Percentiles rank a stretch among this genome's conserved stretches.
Conservation (phyloP, 1,140 invertebrate species). For the Heliconius melpomene region DNA sequence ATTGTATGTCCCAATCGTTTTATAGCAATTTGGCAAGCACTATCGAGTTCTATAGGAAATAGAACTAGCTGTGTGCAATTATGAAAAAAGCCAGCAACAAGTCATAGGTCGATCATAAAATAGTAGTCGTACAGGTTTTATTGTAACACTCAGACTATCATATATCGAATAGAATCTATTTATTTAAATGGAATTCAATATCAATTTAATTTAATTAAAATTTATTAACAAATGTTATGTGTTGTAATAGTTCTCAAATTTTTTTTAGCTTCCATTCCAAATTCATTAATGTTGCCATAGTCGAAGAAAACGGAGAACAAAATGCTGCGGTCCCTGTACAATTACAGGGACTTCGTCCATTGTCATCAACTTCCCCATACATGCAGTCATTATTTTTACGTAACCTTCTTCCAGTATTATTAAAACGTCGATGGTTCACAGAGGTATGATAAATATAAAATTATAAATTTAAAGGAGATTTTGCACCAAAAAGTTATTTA, state of each 20-base stretch:
- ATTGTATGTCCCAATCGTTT: constrained; percentile 5
- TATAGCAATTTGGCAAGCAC: constrained; percentile 16
- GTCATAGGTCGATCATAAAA: constrained; percentile 22
- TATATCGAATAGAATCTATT: background rate
- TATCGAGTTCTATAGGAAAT: constrained; percentile 10
- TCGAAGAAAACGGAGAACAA: too few species aligned
- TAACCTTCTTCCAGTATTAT: too few species aligned
- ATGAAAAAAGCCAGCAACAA: constrained; percentile 20
- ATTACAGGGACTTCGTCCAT: too few species aligned
- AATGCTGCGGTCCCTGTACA: too few species aligned
- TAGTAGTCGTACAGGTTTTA: constrained; percentile 6
- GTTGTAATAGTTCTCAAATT: background rate
- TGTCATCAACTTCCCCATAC: too few species aligned
- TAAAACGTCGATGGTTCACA: too few species aligned
- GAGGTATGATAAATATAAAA: background rate
- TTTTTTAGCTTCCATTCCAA: too few species aligned
- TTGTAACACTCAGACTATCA: background rate
- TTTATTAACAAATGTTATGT: background rate
- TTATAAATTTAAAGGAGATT: background rate
- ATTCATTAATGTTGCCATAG: too few species aligned
- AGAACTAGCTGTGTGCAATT: constrained; percentile 19
- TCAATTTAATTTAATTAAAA: background rate
- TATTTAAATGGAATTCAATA: background rate
- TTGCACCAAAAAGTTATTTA: background rate
- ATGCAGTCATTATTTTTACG: too few species aligned